Evolutionary conservation across 2,113 vertebrate genomes (phyloP).

Genomic region (Xiphophorus hellerii): DNA sequence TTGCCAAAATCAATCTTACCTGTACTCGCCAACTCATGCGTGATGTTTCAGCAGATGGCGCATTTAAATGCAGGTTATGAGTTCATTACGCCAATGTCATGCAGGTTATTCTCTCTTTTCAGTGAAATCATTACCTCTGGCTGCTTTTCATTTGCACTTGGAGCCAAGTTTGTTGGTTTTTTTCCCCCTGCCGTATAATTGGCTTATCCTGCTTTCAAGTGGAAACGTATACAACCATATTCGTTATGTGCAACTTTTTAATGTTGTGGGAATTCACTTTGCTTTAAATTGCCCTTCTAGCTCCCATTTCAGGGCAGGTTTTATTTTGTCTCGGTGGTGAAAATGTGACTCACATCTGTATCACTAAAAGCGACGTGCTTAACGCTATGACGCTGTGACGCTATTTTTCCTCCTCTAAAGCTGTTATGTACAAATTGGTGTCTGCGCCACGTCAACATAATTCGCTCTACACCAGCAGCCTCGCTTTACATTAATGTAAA

Average conservation of each 20-base stretch:
- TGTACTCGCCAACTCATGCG: conserved; percentile 27
- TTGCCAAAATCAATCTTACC: conserved; percentile 34
- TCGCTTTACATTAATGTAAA: conserved; percentile 13
- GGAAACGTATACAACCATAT: neutral
- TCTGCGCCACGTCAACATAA: conserved; percentile 5
- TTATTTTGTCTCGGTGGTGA: conserved; percentile 9
- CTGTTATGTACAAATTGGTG: conserved; percentile 24
- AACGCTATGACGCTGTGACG: neutral
- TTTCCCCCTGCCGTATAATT: neutral
- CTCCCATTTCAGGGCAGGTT: conserved; percentile 8
- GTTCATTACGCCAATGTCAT: conserved; percentile 59
- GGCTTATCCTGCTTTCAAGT: neutral
- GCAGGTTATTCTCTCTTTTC: conserved; percentile 32
- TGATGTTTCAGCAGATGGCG: conserved; percentile 49
- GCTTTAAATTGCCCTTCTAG: conserved; percentile 6
- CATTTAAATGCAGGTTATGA: conserved; percentile 48
- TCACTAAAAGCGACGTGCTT: conserved; percentile 16
- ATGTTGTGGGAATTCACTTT: neutral
- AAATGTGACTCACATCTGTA: conserved; percentile 37
- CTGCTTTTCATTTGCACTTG: conserved; percentile 17
- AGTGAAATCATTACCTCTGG: conserved; percentile 16
- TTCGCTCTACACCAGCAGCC: neutral
- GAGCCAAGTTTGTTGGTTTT: conserved; percentile 14
- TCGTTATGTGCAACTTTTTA: neutral
- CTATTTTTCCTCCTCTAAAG: conserved; percentile 10